Conservation (phyloP, 2,113 vertebrate species). For the Aplodontia rufa region DNA sequence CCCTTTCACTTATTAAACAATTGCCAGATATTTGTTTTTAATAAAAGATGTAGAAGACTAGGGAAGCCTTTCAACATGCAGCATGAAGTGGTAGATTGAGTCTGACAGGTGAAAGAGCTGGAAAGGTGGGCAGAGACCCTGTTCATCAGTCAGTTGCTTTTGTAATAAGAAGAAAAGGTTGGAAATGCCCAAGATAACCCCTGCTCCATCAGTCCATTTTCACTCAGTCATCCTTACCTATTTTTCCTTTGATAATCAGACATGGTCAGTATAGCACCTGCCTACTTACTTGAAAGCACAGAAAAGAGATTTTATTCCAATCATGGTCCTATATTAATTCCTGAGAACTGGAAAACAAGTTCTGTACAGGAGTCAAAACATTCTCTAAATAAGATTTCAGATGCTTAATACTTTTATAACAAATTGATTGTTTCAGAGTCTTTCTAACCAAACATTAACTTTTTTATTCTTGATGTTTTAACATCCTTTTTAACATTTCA, state of each 20-base stretch:
- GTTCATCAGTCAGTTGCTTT: neutral
- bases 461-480: neutral
- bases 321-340: conserved; percentile 80
- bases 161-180: neutral
- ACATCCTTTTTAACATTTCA: conserved; percentile 60
- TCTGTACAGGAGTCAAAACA: neutral
- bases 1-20: neutral
- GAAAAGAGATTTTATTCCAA: conserved; percentile 75
- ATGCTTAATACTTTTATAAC: neutral
- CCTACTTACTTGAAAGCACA: conserved; percentile 76
- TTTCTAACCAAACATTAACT: neutral
- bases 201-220: neutral
- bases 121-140: neutral
- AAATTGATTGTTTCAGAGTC: neutral
- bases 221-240: neutral
- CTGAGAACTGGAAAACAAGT: conserved; percentile 61
- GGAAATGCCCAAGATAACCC: neutral
- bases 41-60: neutral
- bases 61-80: neutral
- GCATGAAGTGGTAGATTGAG: neutral
- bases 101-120: neutral
- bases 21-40: neutral
- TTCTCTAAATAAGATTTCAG: neutral
- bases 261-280: conserved; percentile 76
- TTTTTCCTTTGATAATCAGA: conserved; percentile 53